A percentile compares a stretch with the other conserved stretches of the same genome.
These are phyloP conservation scores for Trachurus trachurus DNA, from an alignment of 2,797 vertebrate species.

Conservation along the genomic window DNA sequence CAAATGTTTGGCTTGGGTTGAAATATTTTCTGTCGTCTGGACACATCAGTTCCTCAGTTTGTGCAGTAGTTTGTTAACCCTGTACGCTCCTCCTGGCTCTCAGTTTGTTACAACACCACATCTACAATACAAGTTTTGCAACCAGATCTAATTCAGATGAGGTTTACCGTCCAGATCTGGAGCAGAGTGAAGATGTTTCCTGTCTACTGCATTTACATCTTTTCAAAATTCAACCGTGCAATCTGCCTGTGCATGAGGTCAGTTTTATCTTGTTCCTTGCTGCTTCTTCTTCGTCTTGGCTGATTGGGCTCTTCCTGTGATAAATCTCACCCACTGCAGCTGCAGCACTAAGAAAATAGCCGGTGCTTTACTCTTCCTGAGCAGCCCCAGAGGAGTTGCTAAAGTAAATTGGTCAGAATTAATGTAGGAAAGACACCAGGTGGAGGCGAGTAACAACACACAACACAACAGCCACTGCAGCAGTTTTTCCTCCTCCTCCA, in stretches of 20 bases:
- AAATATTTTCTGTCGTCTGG: no score
- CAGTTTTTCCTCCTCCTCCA: slow-evolving; percentile 23
- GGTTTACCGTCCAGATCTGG: no score
- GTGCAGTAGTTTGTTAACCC: background rate
- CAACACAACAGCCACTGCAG: slow-evolving; percentile 24
- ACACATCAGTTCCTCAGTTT: background rate
- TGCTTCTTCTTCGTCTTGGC: background rate
- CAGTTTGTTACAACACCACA: background rate
- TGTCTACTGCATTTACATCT: no score
- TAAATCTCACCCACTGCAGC: slow-evolving; percentile 43
- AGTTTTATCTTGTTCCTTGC: no score
- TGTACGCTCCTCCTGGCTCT: background rate
- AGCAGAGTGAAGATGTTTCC: no score
- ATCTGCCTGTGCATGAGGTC: background rate
- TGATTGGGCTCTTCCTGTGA: slow-evolving; percentile 8
- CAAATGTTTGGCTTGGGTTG: background rate
- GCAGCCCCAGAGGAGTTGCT: slow-evolving; percentile 49
- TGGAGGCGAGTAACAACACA: slow-evolving; percentile 44
- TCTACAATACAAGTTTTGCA: background rate
- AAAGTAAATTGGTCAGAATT: slow-evolving; percentile 72
- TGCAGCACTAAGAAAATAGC: slow-evolving; percentile 43
- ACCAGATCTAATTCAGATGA: background rate
- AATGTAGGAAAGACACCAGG: slow-evolving; percentile 63
- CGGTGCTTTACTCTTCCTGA: slow-evolving; percentile 34
- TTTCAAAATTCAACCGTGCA: no score